These are phyloP conservation scores for Dinothrombium tinctorium DNA, from an alignment of 1,140 invertebrate genomes.

Conservation along the genomic window DNA sequence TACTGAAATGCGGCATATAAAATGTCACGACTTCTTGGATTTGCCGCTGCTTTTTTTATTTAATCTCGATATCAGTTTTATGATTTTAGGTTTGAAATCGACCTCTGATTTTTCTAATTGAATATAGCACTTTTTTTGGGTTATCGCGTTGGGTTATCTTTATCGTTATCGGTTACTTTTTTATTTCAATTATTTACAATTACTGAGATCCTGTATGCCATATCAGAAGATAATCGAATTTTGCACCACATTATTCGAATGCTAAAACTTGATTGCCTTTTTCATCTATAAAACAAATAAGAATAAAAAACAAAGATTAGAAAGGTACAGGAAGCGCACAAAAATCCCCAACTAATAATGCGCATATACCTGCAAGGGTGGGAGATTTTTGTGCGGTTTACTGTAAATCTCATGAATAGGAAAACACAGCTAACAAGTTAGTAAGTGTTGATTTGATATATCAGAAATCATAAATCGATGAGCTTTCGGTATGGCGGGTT, in stretches of 20 bases:
- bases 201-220: slow-evolving; percentile 66
- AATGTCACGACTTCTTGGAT: no score
- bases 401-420: no score
- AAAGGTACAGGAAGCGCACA: no score
- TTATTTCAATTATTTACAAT: slow-evolving; percentile 42
- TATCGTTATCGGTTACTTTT: slow-evolving; percentile 9
- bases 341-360: no score
- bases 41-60: slow-evolving; percentile 77
- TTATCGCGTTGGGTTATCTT: no score
- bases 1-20: slow-evolving; percentile 95
- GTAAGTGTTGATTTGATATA: slow-evolving; percentile 58
- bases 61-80: slow-evolving; percentile 73
- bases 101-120: slow-evolving; percentile 9
- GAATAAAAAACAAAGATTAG: no score
- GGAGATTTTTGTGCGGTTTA: no score
- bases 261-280: slow-evolving; percentile 24
- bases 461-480: slow-evolving; percentile 68
- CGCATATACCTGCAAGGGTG: no score
- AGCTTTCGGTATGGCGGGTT: slow-evolving; percentile 49
- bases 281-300: no score
- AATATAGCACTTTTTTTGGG: slow-evolving; percentile 9
- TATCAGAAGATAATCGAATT: slow-evolving; percentile 69
- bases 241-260: slow-evolving; percentile 71
- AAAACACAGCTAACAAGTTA: slow-evolving; percentile 79
- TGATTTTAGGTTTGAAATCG: slow-evolving; percentile 18